Conservation (phyloP, 2,113 vertebrate species). For the Cyprinodon tularosa region DNA sequence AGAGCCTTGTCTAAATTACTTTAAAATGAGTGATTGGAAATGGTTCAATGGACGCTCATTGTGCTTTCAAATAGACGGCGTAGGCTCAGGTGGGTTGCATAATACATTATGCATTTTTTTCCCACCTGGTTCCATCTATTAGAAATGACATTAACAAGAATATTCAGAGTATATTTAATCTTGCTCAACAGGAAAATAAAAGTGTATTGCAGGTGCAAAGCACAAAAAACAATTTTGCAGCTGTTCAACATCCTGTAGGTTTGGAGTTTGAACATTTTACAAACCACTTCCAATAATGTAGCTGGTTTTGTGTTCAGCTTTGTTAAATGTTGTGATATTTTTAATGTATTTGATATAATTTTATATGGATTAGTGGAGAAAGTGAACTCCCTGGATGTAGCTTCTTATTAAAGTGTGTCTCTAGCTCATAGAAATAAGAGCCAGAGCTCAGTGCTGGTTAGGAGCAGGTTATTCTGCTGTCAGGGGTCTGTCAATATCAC, state of each 20-base stretch:
- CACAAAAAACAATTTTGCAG: constrained; percentile 5
- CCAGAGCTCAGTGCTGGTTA: constrained; percentile 5
- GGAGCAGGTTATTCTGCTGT: constrained; percentile 34
- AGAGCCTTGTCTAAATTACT: constrained; percentile 38
- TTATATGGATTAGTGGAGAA: not conserved
- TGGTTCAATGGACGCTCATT: constrained; percentile 28
- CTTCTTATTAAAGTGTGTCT: constrained; percentile 27
- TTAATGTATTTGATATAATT: not conserved
- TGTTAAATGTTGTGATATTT: not conserved
- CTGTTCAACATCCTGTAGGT: constrained; percentile 17
- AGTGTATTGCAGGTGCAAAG: constrained; percentile 23
- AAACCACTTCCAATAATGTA: not conserved
- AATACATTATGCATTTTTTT: constrained; percentile 28
- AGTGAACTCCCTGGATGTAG: not conserved
- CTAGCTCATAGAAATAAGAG: constrained; percentile 11
- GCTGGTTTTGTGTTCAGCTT: constrained; percentile 1
- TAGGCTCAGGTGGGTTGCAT: constrained; percentile 21
- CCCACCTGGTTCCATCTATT: constrained; percentile 50
- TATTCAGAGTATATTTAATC: constrained; percentile 51
- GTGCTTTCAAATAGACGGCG: constrained; percentile 34
- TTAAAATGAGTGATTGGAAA: constrained; percentile 23
- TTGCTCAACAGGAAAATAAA: constrained; percentile 8
- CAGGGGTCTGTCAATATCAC: constrained; percentile 43
- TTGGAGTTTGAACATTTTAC: not conserved
- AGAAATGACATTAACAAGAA: constrained; percentile 20